Conservation (phyloP, 1,140 invertebrate genomes). For the Physella acuta region DNA sequence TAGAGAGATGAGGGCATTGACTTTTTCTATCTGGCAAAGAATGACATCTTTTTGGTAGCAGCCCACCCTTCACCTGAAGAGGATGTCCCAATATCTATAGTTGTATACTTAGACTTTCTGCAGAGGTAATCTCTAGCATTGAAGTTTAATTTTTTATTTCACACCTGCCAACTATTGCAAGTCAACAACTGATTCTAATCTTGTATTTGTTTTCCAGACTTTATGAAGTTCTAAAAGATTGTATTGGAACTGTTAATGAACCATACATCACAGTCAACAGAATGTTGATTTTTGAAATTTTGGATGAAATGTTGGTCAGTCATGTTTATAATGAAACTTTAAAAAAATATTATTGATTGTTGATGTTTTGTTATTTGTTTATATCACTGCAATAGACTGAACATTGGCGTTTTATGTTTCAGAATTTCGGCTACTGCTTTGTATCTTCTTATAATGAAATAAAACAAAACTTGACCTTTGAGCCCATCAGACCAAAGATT, state of each 20-base stretch:
- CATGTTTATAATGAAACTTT: not conserved
- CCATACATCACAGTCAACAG: constrained; percentile 47
- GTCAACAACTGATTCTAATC: too few relatives aligned
- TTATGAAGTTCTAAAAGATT: constrained; percentile 52
- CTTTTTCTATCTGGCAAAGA: constrained; percentile 24
- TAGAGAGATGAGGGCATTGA: constrained; percentile 22
- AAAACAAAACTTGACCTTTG: constrained; percentile 12
- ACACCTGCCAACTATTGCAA: too few relatives aligned
- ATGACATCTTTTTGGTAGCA: constrained; percentile 21
- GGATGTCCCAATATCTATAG: not conserved
- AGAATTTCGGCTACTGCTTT: constrained; percentile 15
- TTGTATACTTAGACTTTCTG: constrained; percentile 14
- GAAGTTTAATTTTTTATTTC: too few relatives aligned
- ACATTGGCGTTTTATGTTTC: not conserved
- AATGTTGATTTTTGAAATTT: constrained; percentile 48
- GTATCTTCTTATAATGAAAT: constrained; percentile 16
- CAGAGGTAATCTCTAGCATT: too few relatives aligned
- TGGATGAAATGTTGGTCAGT: constrained; percentile 51
- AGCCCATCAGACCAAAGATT: constrained; percentile 16
- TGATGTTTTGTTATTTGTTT: not conserved
- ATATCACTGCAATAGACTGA: not conserved
- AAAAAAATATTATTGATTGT: not conserved
- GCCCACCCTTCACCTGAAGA: not conserved
- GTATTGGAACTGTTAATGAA: constrained; percentile 53
- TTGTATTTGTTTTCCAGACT: constrained; percentile 38